Evolutionary conservation across 1,140 invertebrate species (phyloP), one percentile per base, ranked within the genome.

Genomic region (Heliothis virescens): DNA sequence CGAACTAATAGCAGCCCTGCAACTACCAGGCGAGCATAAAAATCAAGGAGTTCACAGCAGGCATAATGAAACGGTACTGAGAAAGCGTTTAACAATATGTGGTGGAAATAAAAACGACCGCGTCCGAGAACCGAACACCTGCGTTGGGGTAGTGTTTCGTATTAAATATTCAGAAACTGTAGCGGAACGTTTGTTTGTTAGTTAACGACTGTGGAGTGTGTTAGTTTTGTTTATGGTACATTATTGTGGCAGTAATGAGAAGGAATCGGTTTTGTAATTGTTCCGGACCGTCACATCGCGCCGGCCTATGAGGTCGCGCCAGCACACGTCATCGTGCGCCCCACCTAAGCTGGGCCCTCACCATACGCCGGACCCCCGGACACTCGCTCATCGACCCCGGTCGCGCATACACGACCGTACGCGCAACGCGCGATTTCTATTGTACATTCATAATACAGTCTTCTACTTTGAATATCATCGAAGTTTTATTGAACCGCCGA

Each of bases 21-120:
- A 10, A 34, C 34, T 63, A 63, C 62, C 34, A 63, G 62, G 62
- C 62, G 13, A 9, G 26, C 34, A 63, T 63, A 63, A 63, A 47
- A 41, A 29, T 15, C 2, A 41, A 63, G 62, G 15, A 63, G 62
- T 62, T 62, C 60, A 62, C 26, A 62, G 29, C 13, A 34, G 1
- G 26, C 29, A 34, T 62, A 62, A 62, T 41, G 60, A 62, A 62
- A 62, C 34, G 41, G 34, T 63, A 63, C 62, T 63, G 62, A 63
- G 62, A 63, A 63, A 63, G n/a, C 62, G 41, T 63, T 41, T 63
- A 47, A 63, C 34, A 63, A 63, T 16, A 34, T 63, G 62, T 47
- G 34, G 62, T 47, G 15, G 62, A 47, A 63, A 63, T 63, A 63
- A 63, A 63, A 63, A 41, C 62, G 62, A 62, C 34, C 34, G 13